Conservation (phyloP, 2,113 vertebrate genomes). For the Tautogolabrus adspersus region DNA sequence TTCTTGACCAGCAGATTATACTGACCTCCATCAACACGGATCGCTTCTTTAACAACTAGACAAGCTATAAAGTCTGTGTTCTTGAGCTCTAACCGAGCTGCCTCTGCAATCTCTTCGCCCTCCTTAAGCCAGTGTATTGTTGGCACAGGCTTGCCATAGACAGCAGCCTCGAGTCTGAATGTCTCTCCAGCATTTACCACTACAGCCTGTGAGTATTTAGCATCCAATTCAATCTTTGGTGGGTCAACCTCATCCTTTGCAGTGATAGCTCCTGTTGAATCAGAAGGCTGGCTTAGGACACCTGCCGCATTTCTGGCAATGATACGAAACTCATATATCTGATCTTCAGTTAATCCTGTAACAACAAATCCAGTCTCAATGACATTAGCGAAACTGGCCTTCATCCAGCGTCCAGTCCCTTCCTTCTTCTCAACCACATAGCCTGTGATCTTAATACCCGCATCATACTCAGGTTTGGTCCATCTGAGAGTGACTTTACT, state of each 20-base stretch:
- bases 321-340: constrained; percentile 95
- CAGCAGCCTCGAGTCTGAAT: constrained; percentile 91
- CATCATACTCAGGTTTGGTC: constrained; percentile 94
- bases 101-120: constrained; percentile 87
- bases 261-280: constrained; percentile 94
- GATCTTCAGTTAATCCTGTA: constrained; percentile 92
- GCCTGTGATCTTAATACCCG: constrained; percentile 95
- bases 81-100: constrained; percentile 92
- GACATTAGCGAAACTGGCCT: constrained; percentile 95
- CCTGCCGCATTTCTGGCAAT: constrained; percentile 96
- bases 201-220: constrained; percentile 91
- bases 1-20: constrained; percentile 93
- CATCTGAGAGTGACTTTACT: constrained; percentile 93
- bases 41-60: constrained; percentile 91
- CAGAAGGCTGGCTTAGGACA: constrained; percentile 92
- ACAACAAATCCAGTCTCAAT: constrained; percentile 95
- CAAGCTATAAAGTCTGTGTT: constrained; percentile 91
- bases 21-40: constrained; percentile 93
- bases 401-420: constrained; percentile 96
- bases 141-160: constrained; percentile 94
- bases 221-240: constrained; percentile 93
- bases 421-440: constrained; percentile 97
- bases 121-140: constrained; percentile 91
- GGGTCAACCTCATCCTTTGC: constrained; percentile 97
- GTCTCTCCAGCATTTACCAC: constrained; percentile 92